Conservation (phyloP, 2,113 vertebrate genomes). For the Oryzias melastigma region DNA sequence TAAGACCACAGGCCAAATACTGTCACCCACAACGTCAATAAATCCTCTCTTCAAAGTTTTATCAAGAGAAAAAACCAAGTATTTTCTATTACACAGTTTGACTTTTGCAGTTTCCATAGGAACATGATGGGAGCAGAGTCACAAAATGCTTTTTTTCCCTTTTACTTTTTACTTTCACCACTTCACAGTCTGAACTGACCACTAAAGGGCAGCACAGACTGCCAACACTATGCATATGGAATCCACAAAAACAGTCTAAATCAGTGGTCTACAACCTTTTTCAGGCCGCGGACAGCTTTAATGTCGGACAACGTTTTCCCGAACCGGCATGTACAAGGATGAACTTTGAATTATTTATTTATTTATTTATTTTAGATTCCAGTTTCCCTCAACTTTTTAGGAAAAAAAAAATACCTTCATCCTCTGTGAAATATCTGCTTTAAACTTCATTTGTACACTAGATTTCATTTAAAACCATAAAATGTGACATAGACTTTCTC, state of each 20-base stretch:
- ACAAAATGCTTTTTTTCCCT: constrained; percentile 16
- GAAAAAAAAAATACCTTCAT: no score
- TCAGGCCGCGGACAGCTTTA: no score
- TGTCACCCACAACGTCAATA: constrained; percentile 58
- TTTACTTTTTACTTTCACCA: constrained; percentile 53
- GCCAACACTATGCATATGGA: constrained; percentile 76
- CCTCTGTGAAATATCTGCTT: no score
- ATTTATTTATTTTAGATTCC: no score
- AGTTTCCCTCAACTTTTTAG: no score
- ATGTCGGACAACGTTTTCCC: no score
- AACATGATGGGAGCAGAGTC: constrained; percentile 33
- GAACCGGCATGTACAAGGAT: no score
- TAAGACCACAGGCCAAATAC: constrained; percentile 54
- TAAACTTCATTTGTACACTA: no score
- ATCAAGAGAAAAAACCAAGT: constrained; percentile 59
- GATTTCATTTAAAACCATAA: no score
- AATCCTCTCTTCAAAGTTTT: constrained; percentile 41
- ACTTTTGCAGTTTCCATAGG: constrained; percentile 44
- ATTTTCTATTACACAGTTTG: constrained; percentile 35
- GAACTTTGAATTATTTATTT: no score
- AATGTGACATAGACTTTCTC: no score
- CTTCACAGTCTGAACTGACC: constrained; percentile 49
- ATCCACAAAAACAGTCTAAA: constrained; percentile 75
- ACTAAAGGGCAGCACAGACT: constrained; percentile 51
- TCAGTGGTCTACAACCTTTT: no score